phyloP scores from a whole-genome alignment of 2,888 invertebrate genomes.

The Eledone cirrhosa region DNA sequence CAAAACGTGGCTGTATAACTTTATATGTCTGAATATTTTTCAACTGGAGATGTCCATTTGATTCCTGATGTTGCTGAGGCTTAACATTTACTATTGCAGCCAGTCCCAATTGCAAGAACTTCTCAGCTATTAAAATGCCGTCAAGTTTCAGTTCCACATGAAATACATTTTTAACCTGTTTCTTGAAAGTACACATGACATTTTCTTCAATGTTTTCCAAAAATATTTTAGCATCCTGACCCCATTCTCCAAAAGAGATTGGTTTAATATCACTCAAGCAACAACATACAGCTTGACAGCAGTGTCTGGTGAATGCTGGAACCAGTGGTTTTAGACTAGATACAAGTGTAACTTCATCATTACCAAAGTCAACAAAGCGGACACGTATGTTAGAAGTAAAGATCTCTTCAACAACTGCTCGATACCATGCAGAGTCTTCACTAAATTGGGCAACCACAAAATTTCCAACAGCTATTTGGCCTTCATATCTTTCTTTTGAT shows the following conservation, averaged over 20 bases:
- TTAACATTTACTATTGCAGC: background rate
- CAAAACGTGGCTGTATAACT: background rate
- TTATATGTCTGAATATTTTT: background rate
- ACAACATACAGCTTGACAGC: constrained; percentile 37
- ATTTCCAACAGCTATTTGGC: constrained; percentile 31
- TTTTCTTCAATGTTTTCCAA: constrained; percentile 34
- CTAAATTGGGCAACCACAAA: constrained; percentile 49
- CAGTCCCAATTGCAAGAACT: background rate
- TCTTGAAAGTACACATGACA: constrained; percentile 2
- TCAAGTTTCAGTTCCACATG: constrained; percentile 3
- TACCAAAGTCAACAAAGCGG: constrained; percentile 60
- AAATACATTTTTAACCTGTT: background rate
- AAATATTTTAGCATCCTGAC: constrained; percentile 41
- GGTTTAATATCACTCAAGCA: constrained; percentile 43
- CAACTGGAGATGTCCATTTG: background rate
- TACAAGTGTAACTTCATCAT: constrained; percentile 47
- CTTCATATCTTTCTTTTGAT: constrained; percentile 32
- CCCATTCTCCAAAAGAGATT: constrained; percentile 45
- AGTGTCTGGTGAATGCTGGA: constrained; percentile 37
- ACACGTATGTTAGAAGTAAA: constrained; percentile 46
- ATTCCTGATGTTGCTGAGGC: background rate
- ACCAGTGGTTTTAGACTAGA: constrained; percentile 40
- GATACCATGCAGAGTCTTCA: constrained; percentile 59
- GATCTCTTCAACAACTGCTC: constrained; percentile 48
- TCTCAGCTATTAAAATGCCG: constrained; percentile 9